These are phyloP conservation scores for Araneus ventricosus DNA, from an alignment of 1,140 invertebrate species.

Conservation along the genomic window DNA sequence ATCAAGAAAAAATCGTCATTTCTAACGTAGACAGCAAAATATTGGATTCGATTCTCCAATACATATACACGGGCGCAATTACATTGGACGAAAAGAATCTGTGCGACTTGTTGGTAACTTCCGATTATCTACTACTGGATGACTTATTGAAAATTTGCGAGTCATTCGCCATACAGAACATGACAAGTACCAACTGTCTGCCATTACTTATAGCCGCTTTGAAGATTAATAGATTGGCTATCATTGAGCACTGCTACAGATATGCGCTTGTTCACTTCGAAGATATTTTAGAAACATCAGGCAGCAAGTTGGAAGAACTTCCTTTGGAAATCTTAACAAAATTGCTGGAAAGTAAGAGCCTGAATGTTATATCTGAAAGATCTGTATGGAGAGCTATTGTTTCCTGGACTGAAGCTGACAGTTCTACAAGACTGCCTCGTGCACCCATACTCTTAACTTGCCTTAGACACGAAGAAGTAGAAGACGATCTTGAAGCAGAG, in stretches of 20 bases:
- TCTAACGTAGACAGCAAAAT: background rate
- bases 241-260: background rate
- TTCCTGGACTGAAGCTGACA: background rate
- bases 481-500: background rate
- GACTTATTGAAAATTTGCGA: background rate
- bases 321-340: background rate
- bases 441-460: background rate
- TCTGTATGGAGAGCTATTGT: background rate
- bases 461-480: background rate
- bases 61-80: background rate
- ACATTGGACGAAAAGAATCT: background rate
- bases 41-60: background rate
- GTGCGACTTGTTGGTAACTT: background rate
- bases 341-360: background rate
- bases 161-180: background rate
- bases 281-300: background rate
- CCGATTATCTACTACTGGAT: constrained; percentile 16
- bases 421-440: background rate
- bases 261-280: constrained; percentile 9
- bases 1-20: background rate
- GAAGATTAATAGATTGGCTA: background rate
- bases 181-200: background rate
- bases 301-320: background rate
- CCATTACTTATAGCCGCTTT: background rate
- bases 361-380: background rate